Evolutionary conservation across 2,113 vertebrate genomes (phyloP), one percentile per base, ranked within the genome.

Genomic region (Myiozetetes cayanensis): DNA sequence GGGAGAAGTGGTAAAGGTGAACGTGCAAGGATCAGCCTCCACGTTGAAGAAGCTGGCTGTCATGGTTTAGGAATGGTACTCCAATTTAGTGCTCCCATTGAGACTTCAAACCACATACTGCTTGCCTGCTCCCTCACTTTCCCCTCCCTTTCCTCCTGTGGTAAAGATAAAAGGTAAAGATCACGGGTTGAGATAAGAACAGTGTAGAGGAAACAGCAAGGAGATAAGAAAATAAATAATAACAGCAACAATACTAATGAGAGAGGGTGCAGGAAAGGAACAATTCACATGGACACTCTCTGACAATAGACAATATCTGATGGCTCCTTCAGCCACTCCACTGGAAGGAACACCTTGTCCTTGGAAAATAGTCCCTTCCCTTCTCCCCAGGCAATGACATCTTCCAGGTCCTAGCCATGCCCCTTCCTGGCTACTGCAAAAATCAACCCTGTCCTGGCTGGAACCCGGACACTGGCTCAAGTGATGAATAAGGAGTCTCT

Each of bases 21-120:
- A 70, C 0, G 0, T 43, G 31, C 14, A 35, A 76, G 58, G 31
- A 61, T 85, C 14, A 25, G 10, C 44, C 47, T 78, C 27, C 7
- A 3, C 35, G 75, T 33, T 31, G 72, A 81, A n/a, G 56, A 58
- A 28, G 10, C 10, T 18, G 13, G 18, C 27, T 63, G 39, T 41
- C 39, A 30, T 41, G 27, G 61, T 63, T 41, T 41, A 63, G 39
- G 12, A 63, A 63, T 41, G 61, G 18, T 63, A 63, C 37, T 41
- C 12, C 12, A 41, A 9, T 41, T 30, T 13, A 30, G 27, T 41
- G 27, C 61, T 63, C 27, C 61, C 39, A 41, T 28, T 63, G 39
- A 63, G 18, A 63, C 61, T 63, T 25, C 19, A 41, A 41, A 41
- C 37, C 27, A 10, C 27, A 41, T 12, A 41, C 39, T 4, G 6